phyloP scores from a whole-genome alignment of 2,888 invertebrate species.

The Coenonympha glycerion region DNA sequence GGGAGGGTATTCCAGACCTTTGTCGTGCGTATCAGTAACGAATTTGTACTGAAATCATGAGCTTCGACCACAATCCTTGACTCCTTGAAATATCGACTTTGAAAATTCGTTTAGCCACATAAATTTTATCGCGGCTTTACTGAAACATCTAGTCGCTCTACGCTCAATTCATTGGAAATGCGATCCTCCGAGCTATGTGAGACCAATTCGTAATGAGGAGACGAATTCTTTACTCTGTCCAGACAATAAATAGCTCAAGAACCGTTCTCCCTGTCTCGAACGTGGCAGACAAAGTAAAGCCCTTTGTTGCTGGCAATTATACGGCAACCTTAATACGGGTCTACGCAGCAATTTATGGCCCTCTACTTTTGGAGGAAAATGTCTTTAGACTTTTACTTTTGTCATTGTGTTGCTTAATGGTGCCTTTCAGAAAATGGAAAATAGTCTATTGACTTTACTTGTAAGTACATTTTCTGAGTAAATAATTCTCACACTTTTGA shows the following conservation, averaged over 20 bases:
- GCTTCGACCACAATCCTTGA: too few species aligned
- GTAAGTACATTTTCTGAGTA: too few species aligned
- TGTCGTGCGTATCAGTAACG: too few species aligned
- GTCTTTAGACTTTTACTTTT: constrained; percentile 19
- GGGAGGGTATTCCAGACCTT: too few species aligned
- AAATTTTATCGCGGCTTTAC: too few species aligned
- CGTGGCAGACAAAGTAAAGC: constrained; percentile 39
- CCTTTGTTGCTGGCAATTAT: constrained; percentile 48
- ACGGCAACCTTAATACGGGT: constrained; percentile 43
- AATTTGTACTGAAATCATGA: too few species aligned
- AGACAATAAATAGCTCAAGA: constrained; percentile 44
- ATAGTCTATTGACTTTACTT: background rate
- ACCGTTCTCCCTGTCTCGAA: constrained; percentile 19
- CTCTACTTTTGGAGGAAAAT: constrained; percentile 33
- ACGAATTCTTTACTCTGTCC: constrained; percentile 50
- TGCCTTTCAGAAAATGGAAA: background rate
- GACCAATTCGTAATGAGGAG: constrained; percentile 51
- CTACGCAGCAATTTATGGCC: constrained; percentile 45
- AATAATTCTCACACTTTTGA: too few species aligned
- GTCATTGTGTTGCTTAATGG: constrained; percentile 5
- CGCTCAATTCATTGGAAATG: background rate
- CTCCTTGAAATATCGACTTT: too few species aligned
- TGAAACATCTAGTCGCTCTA: background rate
- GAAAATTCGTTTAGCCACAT: too few species aligned
- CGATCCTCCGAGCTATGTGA: constrained; percentile 41